A percentile compares a stretch with the other conserved stretches of the same genome.
phyloP scores from a whole-genome alignment of 2,797 vertebrate genomes.

The Aulostomus chinensis region DNA sequence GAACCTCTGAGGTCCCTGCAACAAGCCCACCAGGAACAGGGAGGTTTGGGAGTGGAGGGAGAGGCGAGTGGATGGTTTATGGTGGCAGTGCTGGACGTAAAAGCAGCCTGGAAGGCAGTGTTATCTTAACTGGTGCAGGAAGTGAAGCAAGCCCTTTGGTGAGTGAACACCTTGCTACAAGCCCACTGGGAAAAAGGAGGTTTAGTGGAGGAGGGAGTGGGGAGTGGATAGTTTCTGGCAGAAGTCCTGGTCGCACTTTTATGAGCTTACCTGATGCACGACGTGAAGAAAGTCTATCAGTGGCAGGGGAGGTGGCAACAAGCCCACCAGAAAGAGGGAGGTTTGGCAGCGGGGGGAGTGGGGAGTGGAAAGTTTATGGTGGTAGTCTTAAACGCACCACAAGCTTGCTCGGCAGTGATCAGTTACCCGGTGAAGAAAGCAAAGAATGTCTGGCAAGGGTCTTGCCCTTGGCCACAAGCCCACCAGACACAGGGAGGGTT shows the following conservation, averaged over 20 bases:
- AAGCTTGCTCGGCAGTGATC: too few species aligned
- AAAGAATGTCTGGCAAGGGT: too few species aligned
- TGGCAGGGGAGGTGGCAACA: background rate
- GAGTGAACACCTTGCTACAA: background rate
- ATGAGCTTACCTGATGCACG: background rate
- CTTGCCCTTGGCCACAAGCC: conserved; percentile 1
- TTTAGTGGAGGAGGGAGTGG: conserved; percentile 11
- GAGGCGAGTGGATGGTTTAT: conserved; percentile 1
- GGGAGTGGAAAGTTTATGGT: conserved; percentile 24
- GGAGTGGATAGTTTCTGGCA: conserved; percentile 15
- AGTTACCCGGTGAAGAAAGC: too few species aligned
- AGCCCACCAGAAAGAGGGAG: conserved; percentile 2
- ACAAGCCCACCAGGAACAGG: background rate
- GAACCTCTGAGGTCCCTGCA: background rate
- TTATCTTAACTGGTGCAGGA: background rate
- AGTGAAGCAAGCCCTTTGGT: background rate
- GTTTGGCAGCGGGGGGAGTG: background rate
- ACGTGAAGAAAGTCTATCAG: background rate
- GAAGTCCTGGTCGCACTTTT: too few species aligned
- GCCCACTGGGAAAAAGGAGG: background rate
- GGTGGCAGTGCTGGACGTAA: background rate
- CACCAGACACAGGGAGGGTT: conserved; percentile 3
- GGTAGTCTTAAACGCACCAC: conserved; percentile 1
- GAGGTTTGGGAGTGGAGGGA: background rate
- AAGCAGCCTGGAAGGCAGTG: background rate